Conservation (phyloP, 2,113 vertebrate species). For the Aramus guarauna region DNA sequence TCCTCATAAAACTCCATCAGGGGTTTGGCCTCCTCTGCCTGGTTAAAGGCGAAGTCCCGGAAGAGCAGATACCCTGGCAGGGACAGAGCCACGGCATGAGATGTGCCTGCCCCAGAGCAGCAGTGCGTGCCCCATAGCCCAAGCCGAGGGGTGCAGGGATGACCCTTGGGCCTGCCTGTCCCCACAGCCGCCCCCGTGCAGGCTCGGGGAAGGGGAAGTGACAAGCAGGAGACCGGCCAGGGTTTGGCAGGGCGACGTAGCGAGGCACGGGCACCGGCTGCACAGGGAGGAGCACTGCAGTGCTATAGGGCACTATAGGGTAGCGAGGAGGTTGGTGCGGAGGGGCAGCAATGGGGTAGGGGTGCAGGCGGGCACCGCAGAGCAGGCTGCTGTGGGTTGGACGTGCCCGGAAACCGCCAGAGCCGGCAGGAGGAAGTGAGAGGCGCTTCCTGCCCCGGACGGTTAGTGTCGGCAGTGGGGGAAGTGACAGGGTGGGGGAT, state of each 20-base stretch:
- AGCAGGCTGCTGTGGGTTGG: not conserved
- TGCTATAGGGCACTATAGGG: rapidly evolving
- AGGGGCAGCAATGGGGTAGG: not conserved
- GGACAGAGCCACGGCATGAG: not conserved
- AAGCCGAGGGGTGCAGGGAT: not conserved
- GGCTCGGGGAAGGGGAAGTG: not conserved
- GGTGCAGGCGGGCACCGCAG: not conserved
- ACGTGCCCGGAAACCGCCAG: slow-evolving; percentile 53
- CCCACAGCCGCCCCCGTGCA: not conserved
- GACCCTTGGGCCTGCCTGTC: not conserved
- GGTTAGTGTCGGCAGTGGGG: not conserved
- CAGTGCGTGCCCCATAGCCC: rapidly evolving
- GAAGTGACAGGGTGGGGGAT: slow-evolving; percentile 16
- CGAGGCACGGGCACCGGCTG: rapidly evolving
- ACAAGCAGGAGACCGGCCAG: not conserved
- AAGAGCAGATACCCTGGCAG: slow-evolving; percentile 76
- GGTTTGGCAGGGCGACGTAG: not conserved
- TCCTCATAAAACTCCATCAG: slow-evolving; percentile 79
- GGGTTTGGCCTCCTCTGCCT: slow-evolving; percentile 75
- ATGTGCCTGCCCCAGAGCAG: not conserved
- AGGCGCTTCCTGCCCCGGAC: slow-evolving; percentile 36
- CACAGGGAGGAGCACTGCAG: rapidly evolving
- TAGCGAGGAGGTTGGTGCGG: no score
- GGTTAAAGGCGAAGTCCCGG: slow-evolving; percentile 75
- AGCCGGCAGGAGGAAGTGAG: slow-evolving; percentile 48